Base-by-base conservation (phyloP, 2,888 invertebrate species). In the Amiota communis region DNA sequence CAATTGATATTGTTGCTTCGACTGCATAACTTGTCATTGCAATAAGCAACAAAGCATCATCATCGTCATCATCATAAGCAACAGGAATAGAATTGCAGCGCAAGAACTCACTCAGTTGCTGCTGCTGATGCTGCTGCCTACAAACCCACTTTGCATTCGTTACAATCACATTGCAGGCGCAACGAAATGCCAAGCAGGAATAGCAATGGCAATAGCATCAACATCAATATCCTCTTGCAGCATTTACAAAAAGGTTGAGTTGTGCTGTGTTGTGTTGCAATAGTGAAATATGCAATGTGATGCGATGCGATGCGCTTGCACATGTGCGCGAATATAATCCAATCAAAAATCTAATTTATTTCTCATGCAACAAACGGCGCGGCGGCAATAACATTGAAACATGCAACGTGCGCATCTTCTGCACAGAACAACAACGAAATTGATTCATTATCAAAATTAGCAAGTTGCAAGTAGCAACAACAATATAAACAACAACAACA, bases 391-490 rank as follows among this genome's bases (percentile, higher is more conserved):
- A 53, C 53, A 83, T 83, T 83, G 84, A 84, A 57, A 13, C 15
- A 57, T 17, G 57, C 17, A 17, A 57, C 64, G 53, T 57, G 17
- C 51, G 64, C 47, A 47, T n/a, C 64, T 15, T 65, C 64, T 13
- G 20, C 48, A 6, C 8, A 36, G 36, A 36, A 6, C 36, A 36
- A 48, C 64, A 15, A 15, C 47, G 12, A 83, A 83, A 83, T 83
- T 83, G 83, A 83, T 83, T 83, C 83, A 83, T 83, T 83, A 83
- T 84, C 82, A 83, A 83, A 85, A 85, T 83, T 85, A 84, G 83
- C 84, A 77, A 85, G 36, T 82, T 80, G 72, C 75, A 79, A 82
- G 71, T 46, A 56, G 56, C 51, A 70, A 49, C n/a, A 65, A 12
- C 63, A 65, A 65, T 17, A 48, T 8, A 17, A 48, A 56, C 56